phyloP scores from a whole-genome alignment of 2,797 vertebrate species.

The Taenioides sp. region DNA sequence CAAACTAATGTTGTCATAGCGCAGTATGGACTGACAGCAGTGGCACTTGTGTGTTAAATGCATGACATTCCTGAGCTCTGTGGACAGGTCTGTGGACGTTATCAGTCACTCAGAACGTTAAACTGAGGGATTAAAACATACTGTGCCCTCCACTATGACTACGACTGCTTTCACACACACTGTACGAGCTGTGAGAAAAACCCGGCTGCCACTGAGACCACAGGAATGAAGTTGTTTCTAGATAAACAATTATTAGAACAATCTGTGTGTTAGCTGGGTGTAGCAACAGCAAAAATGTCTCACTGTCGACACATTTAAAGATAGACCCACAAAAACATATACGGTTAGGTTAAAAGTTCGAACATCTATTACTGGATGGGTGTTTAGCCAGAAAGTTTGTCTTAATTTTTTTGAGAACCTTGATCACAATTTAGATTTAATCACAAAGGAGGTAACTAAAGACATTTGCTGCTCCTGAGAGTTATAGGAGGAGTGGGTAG shows the following conservation, averaged over 20 bases:
- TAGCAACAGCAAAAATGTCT: background rate
- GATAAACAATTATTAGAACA: background rate
- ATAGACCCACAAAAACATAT: background rate
- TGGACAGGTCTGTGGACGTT: background rate
- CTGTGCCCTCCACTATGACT: background rate
- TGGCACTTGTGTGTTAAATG: background rate
- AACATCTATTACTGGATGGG: no score
- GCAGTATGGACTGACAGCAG: background rate
- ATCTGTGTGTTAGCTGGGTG: background rate
- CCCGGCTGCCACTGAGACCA: no score
- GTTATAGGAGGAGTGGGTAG: no score
- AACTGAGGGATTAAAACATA: background rate
- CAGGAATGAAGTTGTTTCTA: no score
- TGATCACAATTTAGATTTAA: no score
- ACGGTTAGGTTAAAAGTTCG: no score
- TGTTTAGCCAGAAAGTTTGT: no score
- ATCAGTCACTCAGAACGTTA: background rate
- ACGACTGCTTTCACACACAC: no score
- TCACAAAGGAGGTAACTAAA: no score
- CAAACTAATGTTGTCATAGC: background rate
- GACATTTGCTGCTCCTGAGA: no score
- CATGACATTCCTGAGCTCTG: conserved; percentile 1
- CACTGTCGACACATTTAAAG: background rate
- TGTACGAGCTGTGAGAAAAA: no score
- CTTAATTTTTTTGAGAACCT: no score